Conservation (phyloP, 2,888 invertebrate species). For the Prenolepis imparis region DNA sequence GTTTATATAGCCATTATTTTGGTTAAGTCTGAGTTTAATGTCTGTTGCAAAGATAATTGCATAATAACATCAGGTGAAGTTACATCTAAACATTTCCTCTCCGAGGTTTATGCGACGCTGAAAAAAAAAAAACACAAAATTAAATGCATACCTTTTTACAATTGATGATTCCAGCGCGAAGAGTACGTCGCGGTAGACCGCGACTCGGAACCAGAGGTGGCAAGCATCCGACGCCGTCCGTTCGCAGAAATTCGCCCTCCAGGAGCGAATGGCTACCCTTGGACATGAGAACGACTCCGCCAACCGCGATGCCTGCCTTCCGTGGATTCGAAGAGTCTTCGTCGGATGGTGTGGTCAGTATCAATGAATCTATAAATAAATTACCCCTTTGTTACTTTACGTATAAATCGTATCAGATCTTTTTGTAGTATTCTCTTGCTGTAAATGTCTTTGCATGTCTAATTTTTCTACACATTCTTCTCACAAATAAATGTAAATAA, state of each 20-base stretch:
- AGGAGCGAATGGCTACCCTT: slow-evolving; percentile 84
- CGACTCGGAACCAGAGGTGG: slow-evolving; percentile 83
- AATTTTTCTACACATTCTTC: background rate
- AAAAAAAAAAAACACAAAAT: background rate
- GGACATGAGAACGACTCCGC: slow-evolving; percentile 85
- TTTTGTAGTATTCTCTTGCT: background rate
- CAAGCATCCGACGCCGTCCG: slow-evolving; percentile 79
- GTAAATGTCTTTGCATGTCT: background rate
- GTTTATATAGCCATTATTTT: background rate
- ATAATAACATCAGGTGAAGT: slow-evolving; percentile 8
- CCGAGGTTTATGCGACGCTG: background rate
- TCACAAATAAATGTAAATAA: background rate
- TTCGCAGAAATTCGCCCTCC: slow-evolving; percentile 83
- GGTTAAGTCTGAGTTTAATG: background rate
- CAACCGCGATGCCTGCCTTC: slow-evolving; percentile 83
- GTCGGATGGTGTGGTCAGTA: slow-evolving; percentile 84
- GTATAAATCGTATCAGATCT: background rate
- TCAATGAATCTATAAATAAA: slow-evolving; percentile 19
- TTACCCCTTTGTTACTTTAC: background rate
- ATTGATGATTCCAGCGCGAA: slow-evolving; percentile 76
- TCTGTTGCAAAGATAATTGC: background rate
- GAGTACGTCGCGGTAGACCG: slow-evolving; percentile 84
- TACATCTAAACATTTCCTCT: background rate
- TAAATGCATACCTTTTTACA: slow-evolving; percentile 43
- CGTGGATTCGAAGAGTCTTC: slow-evolving; percentile 83